A percentile compares a stretch with the other conserved stretches of the same genome.
phyloP scores from a whole-genome alignment of 2,113 vertebrate species.

The Xiphias gladius region DNA sequence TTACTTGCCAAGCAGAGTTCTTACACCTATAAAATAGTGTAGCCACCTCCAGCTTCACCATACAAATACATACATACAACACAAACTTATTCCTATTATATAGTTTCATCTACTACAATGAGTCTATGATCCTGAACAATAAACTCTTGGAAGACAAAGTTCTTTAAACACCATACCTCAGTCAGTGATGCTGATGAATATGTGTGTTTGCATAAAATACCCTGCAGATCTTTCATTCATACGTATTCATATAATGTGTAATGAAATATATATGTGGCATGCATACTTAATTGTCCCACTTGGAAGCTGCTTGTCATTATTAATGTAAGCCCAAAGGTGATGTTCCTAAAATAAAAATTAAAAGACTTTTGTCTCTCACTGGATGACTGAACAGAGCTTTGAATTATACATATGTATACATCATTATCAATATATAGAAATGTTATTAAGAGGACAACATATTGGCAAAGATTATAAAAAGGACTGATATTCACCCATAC shows the following conservation, averaged over 20 bases:
- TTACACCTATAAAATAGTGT: conserved; percentile 49
- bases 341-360: conserved; percentile 39
- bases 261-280: conserved; percentile 72
- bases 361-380: conserved; percentile 21
- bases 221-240: conserved; percentile 62
- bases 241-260: conserved; percentile 67
- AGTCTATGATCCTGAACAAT: conserved; percentile 56
- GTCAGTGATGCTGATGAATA: conserved; percentile 64
- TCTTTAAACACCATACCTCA: conserved; percentile 61
- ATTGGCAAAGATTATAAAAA: neutral
- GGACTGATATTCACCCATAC: neutral
- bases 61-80: conserved; percentile 17
- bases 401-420: conserved; percentile 12
- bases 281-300: conserved; percentile 48
- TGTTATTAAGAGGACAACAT: neutral
- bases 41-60: conserved; percentile 41
- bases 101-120: conserved; percentile 37
- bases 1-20: conserved; percentile 42
- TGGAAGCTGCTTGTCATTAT: conserved; percentile 54
- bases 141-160: conserved; percentile 53
- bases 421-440: conserved; percentile 14
- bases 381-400: conserved; percentile 22
- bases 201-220: conserved; percentile 58
- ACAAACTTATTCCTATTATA: conserved; percentile 25
- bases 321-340: conserved; percentile 37